Evolutionary conservation across 2,797 vertebrate genomes (phyloP).

Genomic region (Microctenopoma lineatum): DNA sequence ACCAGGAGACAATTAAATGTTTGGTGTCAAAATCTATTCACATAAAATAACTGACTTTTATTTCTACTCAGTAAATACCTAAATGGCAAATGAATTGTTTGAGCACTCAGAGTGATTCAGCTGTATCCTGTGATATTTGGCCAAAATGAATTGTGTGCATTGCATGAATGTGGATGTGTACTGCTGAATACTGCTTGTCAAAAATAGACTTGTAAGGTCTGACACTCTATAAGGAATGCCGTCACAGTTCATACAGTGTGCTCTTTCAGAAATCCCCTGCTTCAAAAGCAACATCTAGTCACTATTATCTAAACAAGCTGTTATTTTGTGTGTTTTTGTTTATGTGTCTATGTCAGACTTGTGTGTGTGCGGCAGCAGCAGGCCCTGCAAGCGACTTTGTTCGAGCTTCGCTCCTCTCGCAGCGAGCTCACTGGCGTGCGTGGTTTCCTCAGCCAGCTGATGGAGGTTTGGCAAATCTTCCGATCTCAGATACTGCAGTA

Average conservation of each 20-base stretch:
- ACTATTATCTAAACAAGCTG: constrained; percentile 9
- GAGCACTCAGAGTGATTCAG: not conserved
- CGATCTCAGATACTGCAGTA: constrained; percentile 60
- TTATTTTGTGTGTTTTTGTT: constrained; percentile 22
- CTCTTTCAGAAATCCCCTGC: constrained; percentile 1
- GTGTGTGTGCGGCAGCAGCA: constrained; percentile 74
- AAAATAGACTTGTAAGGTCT: not conserved
- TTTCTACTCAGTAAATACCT: not conserved
- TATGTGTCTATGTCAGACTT: constrained; percentile 71
- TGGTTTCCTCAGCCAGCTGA: constrained; percentile 79
- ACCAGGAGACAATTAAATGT: not conserved
- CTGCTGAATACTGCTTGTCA: not conserved
- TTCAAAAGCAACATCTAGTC: constrained; percentile 8
- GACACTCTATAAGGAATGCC: not conserved
- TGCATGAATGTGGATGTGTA: not conserved
- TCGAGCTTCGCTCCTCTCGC: constrained; percentile 76
- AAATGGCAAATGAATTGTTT: not conserved
- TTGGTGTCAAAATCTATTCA: not conserved
- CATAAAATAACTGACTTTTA: not conserved
- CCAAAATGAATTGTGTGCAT: not conserved
- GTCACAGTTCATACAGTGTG: constrained; percentile 2
- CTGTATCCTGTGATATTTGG: not conserved
- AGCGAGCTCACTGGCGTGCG: constrained; percentile 77
- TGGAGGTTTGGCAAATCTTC: constrained; percentile 77
- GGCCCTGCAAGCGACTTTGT: constrained; percentile 75